These are phyloP conservation scores for Regulus satrapa DNA, from an alignment of 2,113 vertebrate species.

Conservation along the genomic window DNA sequence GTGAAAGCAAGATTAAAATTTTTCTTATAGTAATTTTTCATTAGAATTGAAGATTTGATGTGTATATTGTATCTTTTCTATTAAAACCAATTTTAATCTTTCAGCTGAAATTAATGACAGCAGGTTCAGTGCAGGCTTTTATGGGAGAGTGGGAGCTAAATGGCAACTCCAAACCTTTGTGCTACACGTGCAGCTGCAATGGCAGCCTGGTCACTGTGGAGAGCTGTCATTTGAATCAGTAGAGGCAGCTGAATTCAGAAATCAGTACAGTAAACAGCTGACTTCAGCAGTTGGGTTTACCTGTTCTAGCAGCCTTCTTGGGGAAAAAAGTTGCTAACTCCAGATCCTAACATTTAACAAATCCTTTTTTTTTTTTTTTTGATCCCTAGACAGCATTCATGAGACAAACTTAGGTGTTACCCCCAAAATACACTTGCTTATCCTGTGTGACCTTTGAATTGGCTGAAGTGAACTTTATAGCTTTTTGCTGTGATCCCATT, in stretches of 20 bases:
- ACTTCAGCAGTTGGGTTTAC: background rate
- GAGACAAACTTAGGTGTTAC: background rate
- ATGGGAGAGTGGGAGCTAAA: background rate
- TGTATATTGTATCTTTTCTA: background rate
- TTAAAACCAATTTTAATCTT: background rate
- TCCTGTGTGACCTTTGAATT: background rate
- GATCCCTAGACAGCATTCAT: background rate
- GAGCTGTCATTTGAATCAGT: background rate
- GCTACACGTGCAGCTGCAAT: background rate
- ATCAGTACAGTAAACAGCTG: background rate
- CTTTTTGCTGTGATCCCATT: background rate
- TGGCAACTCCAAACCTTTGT: background rate
- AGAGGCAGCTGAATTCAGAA: background rate
- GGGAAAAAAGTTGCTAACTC: background rate
- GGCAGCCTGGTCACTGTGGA: background rate
- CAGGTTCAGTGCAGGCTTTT: background rate
- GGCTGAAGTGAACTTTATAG: background rate
- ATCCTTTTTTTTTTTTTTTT: background rate
- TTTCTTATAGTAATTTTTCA: background rate
- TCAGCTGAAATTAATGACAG: background rate
- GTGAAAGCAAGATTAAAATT: background rate
- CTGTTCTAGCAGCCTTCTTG: conserved; percentile 5
- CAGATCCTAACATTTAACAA: background rate
- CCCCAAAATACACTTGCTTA: background rate
- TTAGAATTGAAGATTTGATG: background rate